These are phyloP conservation scores for Spilosoma lubricipeda DNA, from an alignment of 2,888 invertebrate species.

Conservation along the genomic window DNA sequence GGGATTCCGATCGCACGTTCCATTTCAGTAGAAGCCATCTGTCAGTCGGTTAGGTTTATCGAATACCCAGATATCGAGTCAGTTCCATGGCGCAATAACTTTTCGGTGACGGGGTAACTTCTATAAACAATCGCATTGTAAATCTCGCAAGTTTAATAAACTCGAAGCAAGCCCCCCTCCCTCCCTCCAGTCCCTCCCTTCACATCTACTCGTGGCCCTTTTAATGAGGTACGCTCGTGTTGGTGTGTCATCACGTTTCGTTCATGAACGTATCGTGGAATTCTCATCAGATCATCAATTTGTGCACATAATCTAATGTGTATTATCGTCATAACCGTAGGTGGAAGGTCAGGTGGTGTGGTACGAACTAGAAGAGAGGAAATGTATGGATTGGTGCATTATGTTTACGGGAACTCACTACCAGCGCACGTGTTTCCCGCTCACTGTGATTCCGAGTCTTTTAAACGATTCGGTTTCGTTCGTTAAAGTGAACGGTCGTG, in stretches of 20 bases:
- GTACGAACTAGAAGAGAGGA: neutral
- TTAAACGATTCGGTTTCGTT: no score
- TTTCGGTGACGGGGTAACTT: neutral
- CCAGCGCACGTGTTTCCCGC: no score
- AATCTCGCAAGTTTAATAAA: constrained; percentile 1
- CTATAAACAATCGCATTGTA: neutral
- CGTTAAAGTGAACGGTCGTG: no score
- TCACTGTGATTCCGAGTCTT: no score
- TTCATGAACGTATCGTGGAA: neutral
- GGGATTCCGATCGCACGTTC: neutral
- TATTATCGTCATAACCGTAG: neutral
- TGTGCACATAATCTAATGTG: neutral
- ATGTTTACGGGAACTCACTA: no score
- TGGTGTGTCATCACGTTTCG: neutral
- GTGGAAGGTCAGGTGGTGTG: neutral
- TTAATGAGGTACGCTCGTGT: neutral
- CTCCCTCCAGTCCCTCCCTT: no score
- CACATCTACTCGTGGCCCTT: neutral
- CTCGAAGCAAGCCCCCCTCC: neutral
- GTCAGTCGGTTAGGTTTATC: neutral
- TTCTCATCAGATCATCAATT: neutral
- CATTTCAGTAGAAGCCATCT: neutral
- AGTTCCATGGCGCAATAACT: neutral
- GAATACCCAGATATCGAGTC: neutral
- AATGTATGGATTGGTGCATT: no score